Evolutionary conservation across 2,797 vertebrate genomes (phyloP), one percentile per base, ranked within the genome.

Genomic region (Anomalospiza imberbis): DNA sequence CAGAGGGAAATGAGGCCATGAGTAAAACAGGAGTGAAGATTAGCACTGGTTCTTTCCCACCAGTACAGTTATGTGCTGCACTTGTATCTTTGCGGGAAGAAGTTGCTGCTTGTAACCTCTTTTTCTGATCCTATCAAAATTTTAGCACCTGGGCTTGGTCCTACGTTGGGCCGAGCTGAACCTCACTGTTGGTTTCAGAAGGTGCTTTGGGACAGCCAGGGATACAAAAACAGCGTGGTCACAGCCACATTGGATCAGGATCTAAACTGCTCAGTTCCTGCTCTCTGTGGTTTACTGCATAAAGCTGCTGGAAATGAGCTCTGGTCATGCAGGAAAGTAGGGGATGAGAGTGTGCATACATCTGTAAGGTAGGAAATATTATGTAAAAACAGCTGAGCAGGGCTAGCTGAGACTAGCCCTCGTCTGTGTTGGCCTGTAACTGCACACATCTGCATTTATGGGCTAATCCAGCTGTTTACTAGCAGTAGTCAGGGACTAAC

Each of bases 31-130:
- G 50, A 60, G 74, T 67, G 76, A 81, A 45, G 47, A 58, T 45
- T 0, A 61, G 13, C 44, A 29, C 45, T 0, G 1, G 1, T 28
- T 65, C 40, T 74, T 86, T 66, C 65, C 44, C 9, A 3, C 32
- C 9, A 1, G 5, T 4, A 10, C 28, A 25, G 72, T 57, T 79
- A 6, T 0, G 0, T 3, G 2, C 47, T 28, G 28, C 22, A 8
- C 53, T 42, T 3, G 1, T 22, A 6, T 9, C 66, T 72, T 19
- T 17, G 22, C 28, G 75, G 38, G 61, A 17, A 74, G 29, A 58
- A 53, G 25, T 4, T 70, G 34, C 42, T 80, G 42, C 58, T 77
- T 58, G 34, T 53, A 34, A 36, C n/a, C 29, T 51, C 28, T 19
- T 48, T 67, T 80, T 10, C n/a, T 66, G 17, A 47, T 45, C 18